These are phyloP conservation scores for Drosophila arawakana DNA, from an alignment of 1,140 invertebrate genomes.

Conservation along the genomic window DNA sequence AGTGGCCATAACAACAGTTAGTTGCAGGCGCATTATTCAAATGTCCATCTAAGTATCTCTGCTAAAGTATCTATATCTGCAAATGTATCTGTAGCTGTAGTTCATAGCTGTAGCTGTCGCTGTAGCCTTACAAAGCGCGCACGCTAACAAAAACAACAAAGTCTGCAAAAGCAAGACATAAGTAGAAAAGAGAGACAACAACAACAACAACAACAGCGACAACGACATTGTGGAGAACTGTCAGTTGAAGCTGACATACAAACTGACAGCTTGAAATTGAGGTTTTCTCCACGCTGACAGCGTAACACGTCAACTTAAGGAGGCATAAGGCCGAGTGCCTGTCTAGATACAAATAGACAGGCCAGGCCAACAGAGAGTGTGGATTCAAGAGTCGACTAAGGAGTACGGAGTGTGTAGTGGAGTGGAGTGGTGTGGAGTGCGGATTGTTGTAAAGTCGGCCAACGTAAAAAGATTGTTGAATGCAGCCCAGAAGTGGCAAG, in stretches of 20 bases:
- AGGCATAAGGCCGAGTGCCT: slow-evolving; percentile 81
- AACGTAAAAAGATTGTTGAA: slow-evolving; percentile 65
- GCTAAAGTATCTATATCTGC: slow-evolving; percentile 25
- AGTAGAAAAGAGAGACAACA: slow-evolving; percentile 53
- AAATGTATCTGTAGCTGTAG: slow-evolving; percentile 28
- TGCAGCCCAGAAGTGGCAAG: slow-evolving; percentile 23
- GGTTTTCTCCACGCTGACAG: slow-evolving; percentile 82
- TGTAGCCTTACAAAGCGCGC: slow-evolving; percentile 28
- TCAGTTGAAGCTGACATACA: slow-evolving; percentile 81
- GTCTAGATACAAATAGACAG: slow-evolving; percentile 82
- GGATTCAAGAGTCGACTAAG: background rate
- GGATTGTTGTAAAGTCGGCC: slow-evolving; percentile 20
- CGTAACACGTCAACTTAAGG: slow-evolving; percentile 82
- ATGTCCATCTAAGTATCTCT: slow-evolving; percentile 71
- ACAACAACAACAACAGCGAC: slow-evolving; percentile 41
- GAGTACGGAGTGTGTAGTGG: background rate
- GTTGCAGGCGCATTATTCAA: slow-evolving; percentile 69
- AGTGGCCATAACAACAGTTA: slow-evolving; percentile 50
- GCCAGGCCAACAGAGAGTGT: slow-evolving; percentile 23
- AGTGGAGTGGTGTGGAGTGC: slow-evolving; percentile 6
- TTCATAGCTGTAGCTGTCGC: slow-evolving; percentile 3
- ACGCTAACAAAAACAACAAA: slow-evolving; percentile 40
- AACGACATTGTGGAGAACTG: slow-evolving; percentile 72
- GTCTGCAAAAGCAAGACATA: slow-evolving; percentile 46
- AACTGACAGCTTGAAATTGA: slow-evolving; percentile 83